These are phyloP conservation scores for Cottus gobio DNA, from an alignment of 2,113 vertebrate genomes.

Conservation along the genomic window DNA sequence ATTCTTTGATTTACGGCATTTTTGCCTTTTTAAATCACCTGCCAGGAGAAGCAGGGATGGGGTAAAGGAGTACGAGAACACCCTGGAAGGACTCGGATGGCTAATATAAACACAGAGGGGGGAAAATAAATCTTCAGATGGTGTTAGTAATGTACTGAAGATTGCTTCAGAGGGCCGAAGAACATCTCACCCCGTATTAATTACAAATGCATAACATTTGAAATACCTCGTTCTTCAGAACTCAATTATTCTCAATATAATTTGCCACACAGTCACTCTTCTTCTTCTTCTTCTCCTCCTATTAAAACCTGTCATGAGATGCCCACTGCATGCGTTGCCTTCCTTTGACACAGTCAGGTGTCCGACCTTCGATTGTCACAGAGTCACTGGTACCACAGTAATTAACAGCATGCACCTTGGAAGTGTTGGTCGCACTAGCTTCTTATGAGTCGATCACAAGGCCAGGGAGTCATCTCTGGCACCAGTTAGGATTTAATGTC, in stretches of 20 bases:
- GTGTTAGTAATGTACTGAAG: slow-evolving; percentile 36
- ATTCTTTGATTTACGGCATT: slow-evolving; percentile 66
- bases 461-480: background rate
- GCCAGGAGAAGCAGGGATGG: slow-evolving; percentile 30
- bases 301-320: background rate
- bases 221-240: background rate
- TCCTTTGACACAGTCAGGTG: background rate
- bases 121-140: slow-evolving; percentile 49
- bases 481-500: background rate
- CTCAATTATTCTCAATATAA: slow-evolving; percentile 26
- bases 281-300: background rate
- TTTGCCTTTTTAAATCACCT: slow-evolving; percentile 51
- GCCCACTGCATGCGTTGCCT: background rate
- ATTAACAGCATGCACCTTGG: background rate
- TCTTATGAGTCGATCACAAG: background rate
- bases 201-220: background rate
- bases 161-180: slow-evolving; percentile 32
- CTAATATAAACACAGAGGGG: slow-evolving; percentile 57
- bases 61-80: slow-evolving; percentile 2
- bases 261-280: background rate
- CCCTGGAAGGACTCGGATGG: slow-evolving; percentile 32
- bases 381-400: slow-evolving; percentile 22
- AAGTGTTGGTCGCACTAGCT: slow-evolving; percentile 1
- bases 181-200: slow-evolving; percentile 6
- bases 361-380: background rate